phyloP scores from a whole-genome alignment of 2,888 invertebrate species.

The Sylvicola fuscatus region DNA sequence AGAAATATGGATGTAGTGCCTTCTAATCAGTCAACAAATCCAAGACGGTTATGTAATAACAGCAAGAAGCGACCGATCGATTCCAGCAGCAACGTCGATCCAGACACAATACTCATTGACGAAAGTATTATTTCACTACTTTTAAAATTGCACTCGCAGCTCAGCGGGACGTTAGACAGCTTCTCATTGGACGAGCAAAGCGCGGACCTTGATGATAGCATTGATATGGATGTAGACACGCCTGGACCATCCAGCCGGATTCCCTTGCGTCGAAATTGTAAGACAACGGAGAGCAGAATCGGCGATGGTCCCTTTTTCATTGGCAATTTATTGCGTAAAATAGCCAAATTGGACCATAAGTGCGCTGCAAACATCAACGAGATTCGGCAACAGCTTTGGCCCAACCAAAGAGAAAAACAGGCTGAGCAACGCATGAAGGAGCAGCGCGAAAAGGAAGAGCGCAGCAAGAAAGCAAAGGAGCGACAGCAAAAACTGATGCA shows the following conservation, averaged over 20 bases:
- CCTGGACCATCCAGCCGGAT: conserved; percentile 16
- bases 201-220: background rate
- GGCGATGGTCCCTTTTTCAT: conserved; percentile 85
- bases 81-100: conserved; percentile 24
- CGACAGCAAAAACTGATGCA: conserved; percentile 83
- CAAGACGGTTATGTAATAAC: conserved; percentile 13
- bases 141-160: conserved; percentile 73
- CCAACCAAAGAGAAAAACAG: conserved; percentile 57
- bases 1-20: conserved; percentile 27
- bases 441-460: conserved; percentile 53
- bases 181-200: conserved; percentile 37
- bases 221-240: conserved; percentile 17
- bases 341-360: conserved; percentile 45
- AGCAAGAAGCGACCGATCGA: conserved; percentile 21
- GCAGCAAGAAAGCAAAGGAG: conserved; percentile 67
- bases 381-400: conserved; percentile 57
- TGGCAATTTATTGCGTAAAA: conserved; percentile 54
- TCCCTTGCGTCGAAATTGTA: conserved; percentile 9
- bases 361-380: conserved; percentile 50
- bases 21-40: conserved; percentile 13
- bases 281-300: conserved; percentile 23
- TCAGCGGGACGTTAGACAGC: conserved; percentile 66
- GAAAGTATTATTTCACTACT: conserved; percentile 81
- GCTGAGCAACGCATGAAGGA: conserved; percentile 46
- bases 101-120: conserved; percentile 40